Evolutionary conservation across 2,797 vertebrate genomes (phyloP), one percentile per base, ranked within the genome.

Genomic region (Acipenser transmontanus): DNA sequence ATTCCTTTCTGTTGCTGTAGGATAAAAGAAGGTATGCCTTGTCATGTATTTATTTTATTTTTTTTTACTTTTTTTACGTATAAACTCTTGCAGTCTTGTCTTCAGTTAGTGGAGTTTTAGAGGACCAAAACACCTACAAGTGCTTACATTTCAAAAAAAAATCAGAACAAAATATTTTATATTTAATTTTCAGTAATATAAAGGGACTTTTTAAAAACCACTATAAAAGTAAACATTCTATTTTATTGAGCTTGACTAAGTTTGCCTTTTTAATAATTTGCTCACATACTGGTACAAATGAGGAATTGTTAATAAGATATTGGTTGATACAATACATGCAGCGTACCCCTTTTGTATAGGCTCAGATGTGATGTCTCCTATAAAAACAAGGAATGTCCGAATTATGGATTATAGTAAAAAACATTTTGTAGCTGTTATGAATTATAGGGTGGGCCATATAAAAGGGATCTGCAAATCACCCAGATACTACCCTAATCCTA

Each of bases 91-190:
- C 13, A 49, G 48, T 65, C 49, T 59, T 64, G 52, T 51, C 62
- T 71, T 68, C 63, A 61, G 66, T 61, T 68, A 65, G 66, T 63
- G 62, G 62, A 65, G 49, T 71, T 63, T 63, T 67, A 64, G 63
- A 70, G 76, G 76, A 79, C 77, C 78, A 78, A 77, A 82, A 77
- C 69, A 75, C 77, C 77, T 73, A 66, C 70, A 82, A 82, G 78
- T 80, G 80, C 78, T 79, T 76, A 74, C 76, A 71, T 62, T 70
- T 34, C 7, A 64, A 65, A 69, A 65, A 73, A 74, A 73, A 71
- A 74, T 74, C 66, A 65, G 20, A 65, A 34, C 13, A 56, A 62
- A 65, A 61, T 68, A 13, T 66, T 64, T 69, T 50, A 14, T 60
- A 66, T 63, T 66, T 68, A 65, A 47, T 68, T 74, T 70, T 69